phyloP scores from a whole-genome alignment of 1,140 invertebrate genomes.

The Megalopta genalis region DNA sequence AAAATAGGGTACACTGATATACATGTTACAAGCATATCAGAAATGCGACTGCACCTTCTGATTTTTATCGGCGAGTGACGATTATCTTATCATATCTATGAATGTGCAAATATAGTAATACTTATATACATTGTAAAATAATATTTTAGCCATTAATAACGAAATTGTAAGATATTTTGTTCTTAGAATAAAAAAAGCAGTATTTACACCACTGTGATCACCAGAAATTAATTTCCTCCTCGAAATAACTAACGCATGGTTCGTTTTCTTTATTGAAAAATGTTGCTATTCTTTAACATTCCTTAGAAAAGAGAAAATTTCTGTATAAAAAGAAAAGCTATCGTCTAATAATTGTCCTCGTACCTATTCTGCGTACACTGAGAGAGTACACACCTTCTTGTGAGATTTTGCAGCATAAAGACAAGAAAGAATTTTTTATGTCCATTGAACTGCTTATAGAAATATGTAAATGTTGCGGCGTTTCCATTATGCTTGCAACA shows the following conservation, averaged over 20 bases:
- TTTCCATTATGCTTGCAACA: conserved; percentile 61
- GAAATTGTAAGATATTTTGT: not conserved
- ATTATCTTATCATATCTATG: not conserved
- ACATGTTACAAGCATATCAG: conserved; percentile 59
- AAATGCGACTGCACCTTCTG: conserved; percentile 14
- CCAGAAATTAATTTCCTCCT: not conserved
- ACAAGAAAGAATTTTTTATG: not conserved
- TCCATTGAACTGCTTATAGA: not conserved
- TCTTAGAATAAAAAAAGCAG: not conserved
- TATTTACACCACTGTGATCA: not conserved
- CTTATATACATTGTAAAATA: not conserved
- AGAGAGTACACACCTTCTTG: not conserved
- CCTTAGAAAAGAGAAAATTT: not conserved
- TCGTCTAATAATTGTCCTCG: not conserved
- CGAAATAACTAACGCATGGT: not conserved
- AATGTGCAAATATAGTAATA: not conserved
- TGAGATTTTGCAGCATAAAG: not conserved
- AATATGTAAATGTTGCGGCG: not conserved
- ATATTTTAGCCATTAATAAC: not conserved
- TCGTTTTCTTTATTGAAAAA: not conserved
- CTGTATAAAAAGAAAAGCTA: not conserved
- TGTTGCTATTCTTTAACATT: not conserved
- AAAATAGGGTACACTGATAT: not conserved
- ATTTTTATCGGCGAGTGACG: not conserved
- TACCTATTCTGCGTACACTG: not conserved